Percentiles rank a stretch among this genome's conserved stretches.
These are phyloP conservation scores for Drosophila peninsularis DNA, from an alignment of 2,888 invertebrate species.

Conservation along the genomic window DNA sequence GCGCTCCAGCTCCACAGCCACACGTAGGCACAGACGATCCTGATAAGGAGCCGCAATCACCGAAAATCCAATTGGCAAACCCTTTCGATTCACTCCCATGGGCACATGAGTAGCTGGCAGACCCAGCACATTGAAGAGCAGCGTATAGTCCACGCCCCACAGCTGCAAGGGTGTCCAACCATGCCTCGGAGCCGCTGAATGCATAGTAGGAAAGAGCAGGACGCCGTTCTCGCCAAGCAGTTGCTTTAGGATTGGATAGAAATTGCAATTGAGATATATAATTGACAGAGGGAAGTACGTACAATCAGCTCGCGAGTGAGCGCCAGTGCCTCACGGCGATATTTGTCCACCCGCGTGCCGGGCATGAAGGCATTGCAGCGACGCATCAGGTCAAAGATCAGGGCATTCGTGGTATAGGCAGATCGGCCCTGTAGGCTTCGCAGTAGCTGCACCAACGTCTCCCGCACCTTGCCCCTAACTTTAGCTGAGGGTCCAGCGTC, in stretches of 20 bases:
- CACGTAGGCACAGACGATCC: slow-evolving; percentile 92
- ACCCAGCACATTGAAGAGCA: slow-evolving; percentile 87
- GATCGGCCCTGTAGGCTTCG: slow-evolving; percentile 62
- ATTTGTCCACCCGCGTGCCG: slow-evolving; percentile 45
- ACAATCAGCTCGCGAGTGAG: slow-evolving; percentile 64
- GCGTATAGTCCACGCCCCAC: slow-evolving; percentile 74
- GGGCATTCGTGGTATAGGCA: slow-evolving; percentile 67
- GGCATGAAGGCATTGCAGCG: slow-evolving; percentile 73
- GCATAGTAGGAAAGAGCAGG: slow-evolving; percentile 90
- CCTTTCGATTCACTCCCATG: slow-evolving; percentile 87
- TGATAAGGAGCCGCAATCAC: slow-evolving; percentile 90
- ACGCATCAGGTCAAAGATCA: slow-evolving; percentile 75
- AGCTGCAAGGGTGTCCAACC: slow-evolving; percentile 85
- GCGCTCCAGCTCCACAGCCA: slow-evolving; percentile 91
- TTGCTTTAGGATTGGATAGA: slow-evolving; percentile 47
- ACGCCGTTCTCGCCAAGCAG: slow-evolving; percentile 90
- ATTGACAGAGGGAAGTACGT: slow-evolving; percentile 1
- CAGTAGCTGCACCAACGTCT: slow-evolving; percentile 47
- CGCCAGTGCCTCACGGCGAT: slow-evolving; percentile 47
- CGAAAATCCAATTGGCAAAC: slow-evolving; percentile 91
- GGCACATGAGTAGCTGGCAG: slow-evolving; percentile 92
- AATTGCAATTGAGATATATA: no score
- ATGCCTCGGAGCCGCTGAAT: slow-evolving; percentile 88
- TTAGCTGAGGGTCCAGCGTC: background rate
- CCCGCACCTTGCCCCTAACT: background rate